Conservation (phyloP, 1,140 invertebrate species). For the Leptinotarsa lineolata region DNA sequence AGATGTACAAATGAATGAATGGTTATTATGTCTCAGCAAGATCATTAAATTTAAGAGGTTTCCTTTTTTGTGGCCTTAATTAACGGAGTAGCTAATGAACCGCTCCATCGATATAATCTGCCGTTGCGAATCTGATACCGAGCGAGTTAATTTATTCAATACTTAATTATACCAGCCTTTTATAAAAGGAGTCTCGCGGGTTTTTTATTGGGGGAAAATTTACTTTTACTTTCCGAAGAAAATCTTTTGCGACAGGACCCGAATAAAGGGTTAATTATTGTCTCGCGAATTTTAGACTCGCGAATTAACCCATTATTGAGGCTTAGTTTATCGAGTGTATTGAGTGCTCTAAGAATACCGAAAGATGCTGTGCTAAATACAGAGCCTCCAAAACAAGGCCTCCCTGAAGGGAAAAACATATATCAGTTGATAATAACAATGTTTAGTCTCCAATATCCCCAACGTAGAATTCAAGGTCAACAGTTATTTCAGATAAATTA, state of each 20-base stretch:
- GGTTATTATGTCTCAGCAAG: conserved; percentile 36
- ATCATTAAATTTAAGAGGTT: conserved; percentile 47
- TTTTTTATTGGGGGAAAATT: conserved; percentile 41
- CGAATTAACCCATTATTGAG: neutral
- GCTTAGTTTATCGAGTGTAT: no score
- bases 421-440: no score
- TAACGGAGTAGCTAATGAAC: conserved; percentile 47
- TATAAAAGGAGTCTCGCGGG: conserved; percentile 36
- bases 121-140: conserved; percentile 46
- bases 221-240: conserved; percentile 27
- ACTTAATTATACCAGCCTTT: conserved; percentile 46
- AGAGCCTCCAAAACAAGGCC: no score
- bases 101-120: conserved; percentile 49
- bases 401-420: no score
- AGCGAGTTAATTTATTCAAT: conserved; percentile 48
- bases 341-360: no score
- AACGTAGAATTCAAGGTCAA: no score
- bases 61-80: conserved; percentile 45
- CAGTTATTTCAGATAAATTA: no score
- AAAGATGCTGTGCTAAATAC: no score
- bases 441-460: no score
- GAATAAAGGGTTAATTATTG: conserved; percentile 18
- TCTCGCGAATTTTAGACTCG: neutral
- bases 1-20: conserved; percentile 17
- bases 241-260: neutral